Evolutionary conservation across 2,113 vertebrate genomes (phyloP).

Genomic region (Brienomyrus longianalis): DNA sequence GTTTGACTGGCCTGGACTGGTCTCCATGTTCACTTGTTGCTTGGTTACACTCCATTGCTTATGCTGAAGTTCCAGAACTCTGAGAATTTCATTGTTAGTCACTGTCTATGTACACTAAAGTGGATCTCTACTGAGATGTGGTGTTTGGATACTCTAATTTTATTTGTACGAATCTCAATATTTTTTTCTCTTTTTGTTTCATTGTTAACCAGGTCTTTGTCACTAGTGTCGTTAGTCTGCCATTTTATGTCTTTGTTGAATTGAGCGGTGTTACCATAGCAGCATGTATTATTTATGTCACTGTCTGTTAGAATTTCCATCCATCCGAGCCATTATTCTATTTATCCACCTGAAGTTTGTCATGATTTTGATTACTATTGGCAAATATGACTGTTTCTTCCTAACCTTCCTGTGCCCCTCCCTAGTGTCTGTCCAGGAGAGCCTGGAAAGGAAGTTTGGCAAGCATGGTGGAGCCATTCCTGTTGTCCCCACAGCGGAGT

Average conservation of each 20-base stretch:
- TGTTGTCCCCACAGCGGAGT: constrained; percentile 83
- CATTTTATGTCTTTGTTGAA: not conserved
- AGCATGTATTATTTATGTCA: not conserved
- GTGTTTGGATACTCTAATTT: not conserved
- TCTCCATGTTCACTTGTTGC: not conserved
- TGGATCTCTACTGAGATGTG: not conserved
- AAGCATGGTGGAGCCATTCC: constrained; percentile 86
- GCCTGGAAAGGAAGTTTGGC: constrained; percentile 92
- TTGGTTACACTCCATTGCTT: not conserved
- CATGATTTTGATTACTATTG: not conserved
- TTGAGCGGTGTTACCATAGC: not conserved
- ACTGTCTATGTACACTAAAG: not conserved
- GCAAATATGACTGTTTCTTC: not conserved
- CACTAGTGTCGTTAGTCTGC: not conserved
- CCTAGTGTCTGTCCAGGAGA: constrained; percentile 93
- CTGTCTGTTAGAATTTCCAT: not conserved
- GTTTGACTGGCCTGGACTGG: not conserved
- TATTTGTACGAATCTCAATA: not conserved
- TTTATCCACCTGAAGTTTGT: not conserved
- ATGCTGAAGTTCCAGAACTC: not conserved
- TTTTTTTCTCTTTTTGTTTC: not conserved
- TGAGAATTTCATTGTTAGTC: not conserved
- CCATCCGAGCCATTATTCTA: not conserved
- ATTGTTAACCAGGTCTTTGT: not conserved
- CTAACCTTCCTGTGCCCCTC: not conserved